phyloP scores from a whole-genome alignment of 2,888 invertebrate species.

The Schrankia costaestrigalis region DNA sequence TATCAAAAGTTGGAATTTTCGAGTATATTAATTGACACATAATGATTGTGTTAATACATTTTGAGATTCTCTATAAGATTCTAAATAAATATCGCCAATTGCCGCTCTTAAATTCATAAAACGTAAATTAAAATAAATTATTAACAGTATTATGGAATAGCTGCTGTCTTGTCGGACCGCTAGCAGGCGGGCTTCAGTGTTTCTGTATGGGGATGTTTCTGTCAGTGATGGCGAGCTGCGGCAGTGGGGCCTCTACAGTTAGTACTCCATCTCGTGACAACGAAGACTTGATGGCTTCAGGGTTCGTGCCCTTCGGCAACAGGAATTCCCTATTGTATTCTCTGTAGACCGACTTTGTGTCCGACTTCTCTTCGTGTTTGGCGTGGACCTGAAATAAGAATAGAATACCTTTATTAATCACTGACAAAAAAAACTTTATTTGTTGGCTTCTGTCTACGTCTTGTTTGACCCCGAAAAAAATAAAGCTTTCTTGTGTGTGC shows the following conservation, averaged over 20 bases:
- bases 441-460: conserved; percentile 32
- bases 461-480: conserved; percentile 49
- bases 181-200: conserved; percentile 63
- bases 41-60: conserved; percentile 54
- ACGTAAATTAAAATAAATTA: conserved; percentile 79
- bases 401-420: conserved; percentile 12
- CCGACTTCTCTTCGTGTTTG: conserved; percentile 98
- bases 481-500: conserved; percentile 26
- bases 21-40: conserved; percentile 54
- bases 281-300: conserved; percentile 97
- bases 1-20: conserved; percentile 45
- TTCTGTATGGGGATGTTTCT: conserved; percentile 90
- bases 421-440: conserved; percentile 11
- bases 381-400: conserved; percentile 91
- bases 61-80: conserved; percentile 75
- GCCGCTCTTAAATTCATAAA: conserved; percentile 62
- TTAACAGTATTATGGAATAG: conserved; percentile 77
- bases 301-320: conserved; percentile 97
- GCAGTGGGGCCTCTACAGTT: conserved; percentile 97
- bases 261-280: conserved; percentile 97
- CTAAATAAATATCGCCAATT: conserved; percentile 72
- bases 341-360: conserved; percentile 97
- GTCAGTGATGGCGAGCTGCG: conserved; percentile 90
- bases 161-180: conserved; percentile 54
- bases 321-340: conserved; percentile 99